These are phyloP conservation scores for Stictonetta naevosa DNA, from an alignment of 2,113 vertebrate genomes.

Conservation along the genomic window DNA sequence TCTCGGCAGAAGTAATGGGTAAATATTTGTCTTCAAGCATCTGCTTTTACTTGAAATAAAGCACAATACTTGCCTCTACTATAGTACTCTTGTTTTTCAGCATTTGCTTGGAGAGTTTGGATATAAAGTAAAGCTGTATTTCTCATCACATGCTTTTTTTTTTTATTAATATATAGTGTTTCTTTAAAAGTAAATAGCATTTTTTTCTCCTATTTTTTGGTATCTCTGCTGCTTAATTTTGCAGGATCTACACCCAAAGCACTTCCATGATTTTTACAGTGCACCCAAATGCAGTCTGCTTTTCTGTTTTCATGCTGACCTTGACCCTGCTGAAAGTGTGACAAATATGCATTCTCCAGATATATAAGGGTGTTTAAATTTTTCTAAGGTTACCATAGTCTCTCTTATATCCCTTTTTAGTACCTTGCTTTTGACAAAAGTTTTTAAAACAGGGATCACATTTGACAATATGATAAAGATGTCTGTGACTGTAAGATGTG, in stretches of 20 bases:
- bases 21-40: slow-evolving; percentile 39
- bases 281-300: not conserved
- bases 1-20: not conserved
- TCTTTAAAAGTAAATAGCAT: not conserved
- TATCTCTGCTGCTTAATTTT: not conserved
- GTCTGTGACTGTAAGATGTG: not conserved
- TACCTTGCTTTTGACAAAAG: not conserved
- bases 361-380: not conserved
- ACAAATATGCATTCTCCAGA: not conserved
- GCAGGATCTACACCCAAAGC: not conserved
- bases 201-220: not conserved
- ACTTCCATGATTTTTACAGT: slow-evolving; percentile 7
- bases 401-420: not conserved
- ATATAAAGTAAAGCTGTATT: not conserved
- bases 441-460: not conserved
- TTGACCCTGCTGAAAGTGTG: not conserved
- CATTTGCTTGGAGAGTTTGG: slow-evolving; percentile 18
- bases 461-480: not conserved
- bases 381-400: not conserved
- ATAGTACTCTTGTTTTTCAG: not conserved
- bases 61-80: not conserved
- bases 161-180: not conserved
- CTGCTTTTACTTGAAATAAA: slow-evolving; percentile 48
- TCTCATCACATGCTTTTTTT: not conserved
- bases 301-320: not conserved